These are phyloP conservation scores for Hassar affinis DNA, from an alignment of 2,113 vertebrate species.

Conservation along the genomic window DNA sequence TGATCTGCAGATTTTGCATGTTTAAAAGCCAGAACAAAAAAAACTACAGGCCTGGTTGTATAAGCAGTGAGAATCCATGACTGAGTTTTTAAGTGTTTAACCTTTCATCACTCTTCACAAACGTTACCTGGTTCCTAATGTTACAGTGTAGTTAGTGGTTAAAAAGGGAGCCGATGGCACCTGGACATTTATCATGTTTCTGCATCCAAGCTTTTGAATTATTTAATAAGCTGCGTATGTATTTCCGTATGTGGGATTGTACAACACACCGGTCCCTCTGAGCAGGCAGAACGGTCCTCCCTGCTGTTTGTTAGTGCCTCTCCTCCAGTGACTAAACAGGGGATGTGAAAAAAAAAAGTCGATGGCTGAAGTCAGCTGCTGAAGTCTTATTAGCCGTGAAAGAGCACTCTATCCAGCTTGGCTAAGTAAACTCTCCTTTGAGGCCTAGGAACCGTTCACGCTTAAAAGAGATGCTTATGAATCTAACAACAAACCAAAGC, in stretches of 20 bases:
- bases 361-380: conserved; percentile 80
- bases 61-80: conserved; percentile 13
- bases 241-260: conserved; percentile 31
- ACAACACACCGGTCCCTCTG: conserved; percentile 63
- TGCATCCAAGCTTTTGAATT: conserved; percentile 75
- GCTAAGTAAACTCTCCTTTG: conserved; percentile 81
- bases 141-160: conserved; percentile 49
- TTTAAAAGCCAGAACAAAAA: not conserved
- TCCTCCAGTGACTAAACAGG: conserved; percentile 81
- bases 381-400: conserved; percentile 83
- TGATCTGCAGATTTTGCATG: conserved; percentile 10
- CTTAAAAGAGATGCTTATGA: conserved; percentile 87
- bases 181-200: conserved; percentile 66
- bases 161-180: conserved; percentile 15
- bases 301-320: conserved; percentile 79
- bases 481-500: conserved; percentile 88
- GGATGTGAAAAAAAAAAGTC: conserved; percentile 69
- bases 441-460: conserved; percentile 78
- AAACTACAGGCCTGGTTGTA: not conserved
- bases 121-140: conserved; percentile 48
- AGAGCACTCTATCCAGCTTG: conserved; percentile 81
- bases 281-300: conserved; percentile 66
- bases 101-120: conserved; percentile 22
- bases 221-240: conserved; percentile 69
- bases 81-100: conserved; percentile 27